Base-by-base conservation (phyloP, 2,797 vertebrate genomes). In the Artibeus jamaicensis region DNA sequence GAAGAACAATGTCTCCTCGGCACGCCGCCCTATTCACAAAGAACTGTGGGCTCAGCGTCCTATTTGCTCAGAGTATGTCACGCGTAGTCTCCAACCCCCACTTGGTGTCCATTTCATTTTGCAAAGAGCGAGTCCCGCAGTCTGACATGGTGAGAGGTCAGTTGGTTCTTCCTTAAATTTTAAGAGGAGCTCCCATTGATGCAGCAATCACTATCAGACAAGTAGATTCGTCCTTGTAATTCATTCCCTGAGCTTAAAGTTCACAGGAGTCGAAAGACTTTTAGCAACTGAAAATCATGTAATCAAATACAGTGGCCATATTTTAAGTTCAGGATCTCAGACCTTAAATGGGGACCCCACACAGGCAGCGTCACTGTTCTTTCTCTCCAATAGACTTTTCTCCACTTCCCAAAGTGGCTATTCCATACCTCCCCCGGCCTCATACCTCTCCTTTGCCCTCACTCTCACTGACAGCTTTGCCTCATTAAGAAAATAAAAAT, bases 401-500 rank as follows among this genome's bases (percentile, higher is more conserved):
- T 37, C 48, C 39, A 50, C 32, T 59, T 91, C 46, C 81, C 32
- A 57, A 32, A 24, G 4, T 5, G 18, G 32, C 39, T 50, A 26
- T 68, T 78, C 76, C 21, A 39, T 15, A 9, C 4, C 32, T 62
- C 24, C 10, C 70, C 19, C 19, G 7, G 16, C 65, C 68, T 88
- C 34, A n/a, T 21, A 26, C 22, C 12, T 85, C 34, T 55, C 18
- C 29, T 59, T 15, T 15, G 19, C 44, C 78, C 50, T 67, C 39
- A 32, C 8, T 79, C 29, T 57, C 6, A 82, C 12, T 12, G 32
- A 79, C 34, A 34, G 14, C 46, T 84, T 81, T 74, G 5, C 5
- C 86, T 83, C 46, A n/a, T 29, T 82, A 76, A 48, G 10, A 53
- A 87, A 53, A 39, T 26, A 85, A 50, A 70, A 92, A 50, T 29